Base-by-base conservation (phyloP, 1,140 invertebrate species). In the Chionoecetes opilio region DNA sequence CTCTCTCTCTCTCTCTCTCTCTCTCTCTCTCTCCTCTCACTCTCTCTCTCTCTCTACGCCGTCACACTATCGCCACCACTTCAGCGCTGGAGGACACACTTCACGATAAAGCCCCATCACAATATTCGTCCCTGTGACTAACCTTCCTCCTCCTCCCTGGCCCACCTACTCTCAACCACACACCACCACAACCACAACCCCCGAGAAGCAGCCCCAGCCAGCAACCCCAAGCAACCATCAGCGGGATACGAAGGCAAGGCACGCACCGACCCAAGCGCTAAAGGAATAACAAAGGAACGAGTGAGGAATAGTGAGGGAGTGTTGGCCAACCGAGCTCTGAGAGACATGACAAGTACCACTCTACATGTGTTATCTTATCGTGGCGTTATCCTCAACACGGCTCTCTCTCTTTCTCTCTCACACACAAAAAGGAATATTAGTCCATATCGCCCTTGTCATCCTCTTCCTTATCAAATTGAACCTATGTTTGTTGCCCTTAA, bases 311-410 rank as follows among this genome's bases (percentile, higher is more conserved):
- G 46, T n/a, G 46, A 9, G 46, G 46, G 8, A 53, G 46, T n/a
- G 6, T 75, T 75, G 21, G n/a, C 63, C 63, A n/a, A 90, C 88
- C 32, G 38, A 90, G 38, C 38, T 38, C 32, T 17, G 41, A 46
- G 88, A 32, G 35, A 53, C 38, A 53, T 90, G 88, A 90, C 88
- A 90, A 90, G 88, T 34, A 90, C 88, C 41, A 75, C 63, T 31
- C 88, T 46, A 90, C 88, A 90, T 53, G 88, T 14, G 88, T 53
- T 90, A 90, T 90, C 88, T 90, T 53, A 90, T 90, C 88, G 38
- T 8, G 38, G 88, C 32, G 38, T 31, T 90, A 53, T 90, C 88
- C 41, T 90, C 38, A 34, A 90, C 88, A 90, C 1, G 38, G 11
- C 88, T 34, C 88, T 53, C 88, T 29, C 63, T 75, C 63, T 75